Evolutionary conservation across 2,888 invertebrate species (phyloP).

Genomic region (Brachypterus glaber): DNA sequence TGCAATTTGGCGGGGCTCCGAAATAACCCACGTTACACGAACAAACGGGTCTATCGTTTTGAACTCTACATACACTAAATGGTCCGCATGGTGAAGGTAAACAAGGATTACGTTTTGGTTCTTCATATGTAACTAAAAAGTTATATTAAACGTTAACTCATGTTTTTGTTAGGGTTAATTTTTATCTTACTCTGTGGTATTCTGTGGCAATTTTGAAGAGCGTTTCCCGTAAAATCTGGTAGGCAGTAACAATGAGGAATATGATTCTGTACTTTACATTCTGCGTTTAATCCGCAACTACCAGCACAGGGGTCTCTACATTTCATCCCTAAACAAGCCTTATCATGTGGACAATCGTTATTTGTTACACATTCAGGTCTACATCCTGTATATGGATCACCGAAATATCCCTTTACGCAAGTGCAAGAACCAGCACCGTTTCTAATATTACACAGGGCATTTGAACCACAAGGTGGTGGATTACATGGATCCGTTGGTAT

Average conservation of each 20-base stretch:
- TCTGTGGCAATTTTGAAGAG: conserved; percentile 52
- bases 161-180: conserved; percentile 7
- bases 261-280: conserved; percentile 66
- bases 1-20: conserved; percentile 67
- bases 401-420: conserved; percentile 64
- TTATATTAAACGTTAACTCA: conserved; percentile 5
- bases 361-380: conserved; percentile 75
- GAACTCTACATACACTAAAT: conserved; percentile 63
- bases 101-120: conserved; percentile 55
- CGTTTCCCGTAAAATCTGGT: conserved; percentile 61
- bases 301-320: conserved; percentile 72
- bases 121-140: conserved; percentile 30
- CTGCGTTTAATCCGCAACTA: conserved; percentile 67
- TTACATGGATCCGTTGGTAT: conserved; percentile 62
- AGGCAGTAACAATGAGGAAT: conserved; percentile 68
- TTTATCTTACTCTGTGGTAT: conserved; percentile 33
- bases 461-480: conserved; percentile 71
- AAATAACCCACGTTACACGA: conserved; percentile 63
- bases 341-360: conserved; percentile 60
- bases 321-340: conserved; percentile 68
- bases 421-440: conserved; percentile 68
- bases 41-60: conserved; percentile 65
- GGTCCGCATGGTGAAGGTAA: conserved; percentile 71
- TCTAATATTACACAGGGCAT: conserved; percentile 65
- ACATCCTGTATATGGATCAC: conserved; percentile 70